Percentiles rank a stretch among this genome's conserved stretches.
Evolutionary conservation across 2,797 vertebrate genomes (phyloP).

Genomic region (Chaetophractus vellerosus): DNA sequence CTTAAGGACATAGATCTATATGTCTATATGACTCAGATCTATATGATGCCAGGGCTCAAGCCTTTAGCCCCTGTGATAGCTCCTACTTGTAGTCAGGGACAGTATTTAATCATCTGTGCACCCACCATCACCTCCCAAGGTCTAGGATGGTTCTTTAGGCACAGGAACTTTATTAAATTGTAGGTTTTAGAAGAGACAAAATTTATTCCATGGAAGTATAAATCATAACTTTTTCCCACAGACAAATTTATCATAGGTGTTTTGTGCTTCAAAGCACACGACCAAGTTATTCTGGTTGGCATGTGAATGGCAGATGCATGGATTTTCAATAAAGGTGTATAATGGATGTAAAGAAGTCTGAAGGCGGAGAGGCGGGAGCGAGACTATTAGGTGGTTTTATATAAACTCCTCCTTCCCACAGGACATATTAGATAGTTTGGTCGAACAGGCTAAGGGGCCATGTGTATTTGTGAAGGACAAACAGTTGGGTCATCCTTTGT

Average conservation of each 20-base stretch:
- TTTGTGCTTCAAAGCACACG: conserved; percentile 34
- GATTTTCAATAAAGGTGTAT: conserved; percentile 28
- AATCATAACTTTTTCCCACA: conserved; percentile 16
- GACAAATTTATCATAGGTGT: background rate
- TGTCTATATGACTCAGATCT: no score
- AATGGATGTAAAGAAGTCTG: background rate
- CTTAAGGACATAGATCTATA: background rate
- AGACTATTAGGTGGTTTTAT: background rate
- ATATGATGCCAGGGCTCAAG: background rate
- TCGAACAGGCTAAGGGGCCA: conserved; percentile 53
- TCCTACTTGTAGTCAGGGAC: background rate
- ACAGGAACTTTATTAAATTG: conserved; percentile 46
- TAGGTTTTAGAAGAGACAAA: conserved; percentile 17
- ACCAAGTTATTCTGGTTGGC: background rate
- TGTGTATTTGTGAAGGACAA: conserved; percentile 42
- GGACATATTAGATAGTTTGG: conserved; percentile 37
- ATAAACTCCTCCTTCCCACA: conserved; percentile 33
- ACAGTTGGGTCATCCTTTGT: conserved; percentile 40
- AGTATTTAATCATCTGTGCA: background rate
- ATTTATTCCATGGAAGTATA: background rate
- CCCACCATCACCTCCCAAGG: background rate
- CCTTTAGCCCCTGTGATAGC: background rate
- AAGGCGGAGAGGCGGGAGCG: background rate
- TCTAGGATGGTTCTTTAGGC: conserved; percentile 19
- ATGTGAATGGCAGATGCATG: background rate